Evolutionary conservation across 2,888 invertebrate genomes (phyloP).

Genomic region (Protonemura montana): DNA sequence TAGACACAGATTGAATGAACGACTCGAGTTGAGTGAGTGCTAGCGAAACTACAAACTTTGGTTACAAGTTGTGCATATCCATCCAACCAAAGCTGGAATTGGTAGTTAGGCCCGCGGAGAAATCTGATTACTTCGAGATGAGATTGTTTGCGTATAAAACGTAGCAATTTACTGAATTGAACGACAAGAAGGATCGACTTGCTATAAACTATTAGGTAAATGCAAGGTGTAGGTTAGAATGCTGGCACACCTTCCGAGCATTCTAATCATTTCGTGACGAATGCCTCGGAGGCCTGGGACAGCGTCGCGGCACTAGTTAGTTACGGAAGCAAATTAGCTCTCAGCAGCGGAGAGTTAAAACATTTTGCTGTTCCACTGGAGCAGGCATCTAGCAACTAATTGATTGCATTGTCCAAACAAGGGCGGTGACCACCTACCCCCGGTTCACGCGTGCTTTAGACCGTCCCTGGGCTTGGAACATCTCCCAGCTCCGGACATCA

Average conservation of each 20-base stretch:
- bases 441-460: too few relatives aligned
- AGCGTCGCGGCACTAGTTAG: not conserved
- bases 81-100: constrained; percentile 12
- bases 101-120: constrained; percentile 20
- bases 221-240: not conserved
- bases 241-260: constrained; percentile 13
- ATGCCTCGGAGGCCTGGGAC: not conserved
- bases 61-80: constrained; percentile 27
- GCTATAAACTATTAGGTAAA: constrained; percentile 19
- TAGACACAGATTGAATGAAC: constrained; percentile 38
- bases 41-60: constrained; percentile 22
- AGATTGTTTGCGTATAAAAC: constrained; percentile 32
- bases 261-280: constrained; percentile 33
- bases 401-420: not conserved
- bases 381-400: not conserved
- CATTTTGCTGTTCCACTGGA: not conserved
- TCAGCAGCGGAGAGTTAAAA: constrained; percentile 28
- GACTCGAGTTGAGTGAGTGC: constrained; percentile 28
- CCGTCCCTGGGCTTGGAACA: too few relatives aligned
- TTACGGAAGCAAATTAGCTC: constrained; percentile 31
- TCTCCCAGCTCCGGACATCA: too few relatives aligned
- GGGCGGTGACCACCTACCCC: not conserved
- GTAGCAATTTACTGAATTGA: constrained; percentile 40
- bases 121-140: constrained; percentile 35
- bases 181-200: constrained; percentile 27